These are phyloP conservation scores for Chironomus tentans DNA, from an alignment of 2,888 invertebrate species.

Conservation along the genomic window DNA sequence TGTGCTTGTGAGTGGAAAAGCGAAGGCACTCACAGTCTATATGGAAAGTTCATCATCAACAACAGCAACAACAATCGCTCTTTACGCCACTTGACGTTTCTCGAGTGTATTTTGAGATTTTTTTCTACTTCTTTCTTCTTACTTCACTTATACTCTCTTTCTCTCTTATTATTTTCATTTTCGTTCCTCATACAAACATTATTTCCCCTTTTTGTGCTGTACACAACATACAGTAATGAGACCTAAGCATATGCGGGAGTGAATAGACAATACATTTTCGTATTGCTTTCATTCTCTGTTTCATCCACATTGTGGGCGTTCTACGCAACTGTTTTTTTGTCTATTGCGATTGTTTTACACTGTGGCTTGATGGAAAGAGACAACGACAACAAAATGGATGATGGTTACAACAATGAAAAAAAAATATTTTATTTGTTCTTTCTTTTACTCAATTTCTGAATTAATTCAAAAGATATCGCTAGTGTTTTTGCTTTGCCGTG, in stretches of 20 bases:
- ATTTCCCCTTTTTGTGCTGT: neutral
- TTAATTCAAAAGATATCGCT: slow-evolving; percentile 24
- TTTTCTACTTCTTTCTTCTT: neutral
- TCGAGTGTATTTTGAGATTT: slow-evolving; percentile 16
- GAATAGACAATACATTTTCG: neutral
- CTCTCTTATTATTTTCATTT: neutral
- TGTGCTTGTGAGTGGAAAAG: no score
- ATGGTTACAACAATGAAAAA: slow-evolving; percentile 3
- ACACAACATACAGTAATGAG: neutral
- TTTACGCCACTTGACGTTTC: slow-evolving; percentile 17
- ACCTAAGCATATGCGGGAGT: neutral
- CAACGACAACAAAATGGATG: slow-evolving; percentile 26
- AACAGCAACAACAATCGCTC: slow-evolving; percentile 19
- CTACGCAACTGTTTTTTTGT: slow-evolving; percentile 25
- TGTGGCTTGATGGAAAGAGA: slow-evolving; percentile 12
- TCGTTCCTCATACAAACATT: neutral
- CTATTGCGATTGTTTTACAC: slow-evolving; percentile 26
- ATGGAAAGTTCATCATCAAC: slow-evolving; percentile 6
- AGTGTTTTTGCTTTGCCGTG: neutral
- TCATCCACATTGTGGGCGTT: slow-evolving; percentile 19
- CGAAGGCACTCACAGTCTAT: neutral
- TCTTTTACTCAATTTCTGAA: slow-evolving; percentile 4
- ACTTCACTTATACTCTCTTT: neutral
- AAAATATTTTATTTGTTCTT: neutral
- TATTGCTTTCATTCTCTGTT: neutral